Evolutionary conservation across 2,888 invertebrate genomes (phyloP).

Genomic region (Orthosia incerta): DNA sequence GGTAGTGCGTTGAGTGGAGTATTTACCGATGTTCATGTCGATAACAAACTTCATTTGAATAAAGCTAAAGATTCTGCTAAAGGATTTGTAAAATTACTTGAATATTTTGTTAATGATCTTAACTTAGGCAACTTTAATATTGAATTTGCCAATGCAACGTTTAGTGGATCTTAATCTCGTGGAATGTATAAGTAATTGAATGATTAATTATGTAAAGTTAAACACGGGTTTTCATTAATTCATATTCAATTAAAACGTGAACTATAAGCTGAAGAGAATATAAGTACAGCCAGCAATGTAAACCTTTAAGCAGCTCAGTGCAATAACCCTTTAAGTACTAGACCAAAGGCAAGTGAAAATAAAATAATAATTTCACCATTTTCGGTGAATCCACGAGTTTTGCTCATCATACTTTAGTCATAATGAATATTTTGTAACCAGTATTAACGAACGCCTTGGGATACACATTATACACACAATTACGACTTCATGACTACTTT

Average conservation of each 20-base stretch:
- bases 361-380: neutral
- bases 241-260: slow-evolving; percentile 11
- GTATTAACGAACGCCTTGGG: slow-evolving; percentile 18
- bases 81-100: slow-evolving; percentile 3
- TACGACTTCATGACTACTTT: no score
- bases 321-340: neutral
- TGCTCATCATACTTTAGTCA: neutral
- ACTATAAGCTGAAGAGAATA: neutral
- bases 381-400: neutral
- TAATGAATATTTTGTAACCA: slow-evolving; percentile 50
- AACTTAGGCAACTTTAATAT: neutral
- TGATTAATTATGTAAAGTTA: slow-evolving; percentile 8
- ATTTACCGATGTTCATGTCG: slow-evolving; percentile 22
- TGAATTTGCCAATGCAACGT: slow-evolving; percentile 2
- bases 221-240: slow-evolving; percentile 15
- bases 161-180: neutral
- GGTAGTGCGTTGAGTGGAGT: slow-evolving; percentile 12
- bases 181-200: neutral
- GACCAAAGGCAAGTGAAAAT: neutral
- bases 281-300: neutral
- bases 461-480: slow-evolving; percentile 14
- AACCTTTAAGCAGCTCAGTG: neutral
- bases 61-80: neutral
- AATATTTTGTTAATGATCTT: slow-evolving; percentile 3
- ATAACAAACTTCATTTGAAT: slow-evolving; percentile 9